Evolutionary conservation across 2,797 vertebrate genomes (phyloP).

Genomic region (Vultur gryphus): DNA sequence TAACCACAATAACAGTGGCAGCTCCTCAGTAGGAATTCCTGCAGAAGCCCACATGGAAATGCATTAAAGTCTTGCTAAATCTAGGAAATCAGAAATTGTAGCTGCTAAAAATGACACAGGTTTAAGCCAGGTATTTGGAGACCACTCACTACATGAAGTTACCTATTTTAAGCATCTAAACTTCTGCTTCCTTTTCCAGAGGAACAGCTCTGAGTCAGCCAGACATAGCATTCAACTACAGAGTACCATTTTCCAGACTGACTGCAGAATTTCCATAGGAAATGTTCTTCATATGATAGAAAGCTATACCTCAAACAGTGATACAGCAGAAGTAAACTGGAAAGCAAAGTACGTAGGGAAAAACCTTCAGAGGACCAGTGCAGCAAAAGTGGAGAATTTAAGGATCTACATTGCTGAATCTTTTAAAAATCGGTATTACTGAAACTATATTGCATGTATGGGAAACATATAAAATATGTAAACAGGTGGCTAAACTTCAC

Average conservation of each 20-base stretch:
- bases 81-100: not conserved
- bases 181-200: slow-evolving; percentile 10
- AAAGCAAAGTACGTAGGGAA: not conserved
- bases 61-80: not conserved
- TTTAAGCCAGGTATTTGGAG: not conserved
- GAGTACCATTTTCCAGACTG: not conserved
- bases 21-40: slow-evolving; percentile 13
- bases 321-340: not conserved
- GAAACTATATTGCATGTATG: not conserved
- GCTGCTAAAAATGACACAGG: not conserved
- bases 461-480: not conserved
- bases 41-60: not conserved
- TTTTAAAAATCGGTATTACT: not conserved
- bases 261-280: not conserved
- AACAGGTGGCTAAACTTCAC: not conserved
- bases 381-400: not conserved
- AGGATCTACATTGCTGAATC: not conserved
- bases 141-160: not conserved
- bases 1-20: not conserved
- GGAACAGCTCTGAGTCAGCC: not conserved
- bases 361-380: not conserved
- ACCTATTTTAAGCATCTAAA: not conserved
- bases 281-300: not conserved
- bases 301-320: not conserved
- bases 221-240: not conserved